Conservation (phyloP, 2,113 vertebrate genomes). For the Amphilophus citrinellus region DNA sequence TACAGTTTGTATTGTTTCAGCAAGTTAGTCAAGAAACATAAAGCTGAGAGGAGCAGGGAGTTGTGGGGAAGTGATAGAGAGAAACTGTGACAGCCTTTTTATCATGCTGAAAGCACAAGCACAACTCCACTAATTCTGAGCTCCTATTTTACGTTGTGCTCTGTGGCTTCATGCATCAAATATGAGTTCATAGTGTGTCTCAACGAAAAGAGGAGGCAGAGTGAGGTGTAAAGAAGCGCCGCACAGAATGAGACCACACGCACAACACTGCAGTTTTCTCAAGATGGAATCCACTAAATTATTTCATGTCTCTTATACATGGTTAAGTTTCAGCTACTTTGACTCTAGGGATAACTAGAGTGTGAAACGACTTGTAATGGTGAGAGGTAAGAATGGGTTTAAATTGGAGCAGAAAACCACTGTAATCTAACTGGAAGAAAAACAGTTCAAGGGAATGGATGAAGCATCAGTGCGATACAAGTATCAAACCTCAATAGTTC, state of each 20-base stretch:
- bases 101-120: constrained; percentile 37
- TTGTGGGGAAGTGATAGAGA: constrained; percentile 17
- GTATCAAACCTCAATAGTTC: constrained; percentile 2
- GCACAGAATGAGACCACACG: not conserved
- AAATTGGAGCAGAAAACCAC: not conserved
- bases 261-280: not conserved
- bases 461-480: not conserved
- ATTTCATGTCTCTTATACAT: not conserved
- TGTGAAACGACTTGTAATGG: not conserved
- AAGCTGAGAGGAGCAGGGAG: not conserved
- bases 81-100: constrained; percentile 38
- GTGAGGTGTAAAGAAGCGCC: constrained; percentile 4
- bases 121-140: not conserved
- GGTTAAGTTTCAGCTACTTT: not conserved
- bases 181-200: constrained; percentile 19
- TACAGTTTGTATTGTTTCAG: not conserved
- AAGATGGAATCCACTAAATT: not conserved
- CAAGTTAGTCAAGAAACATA: constrained; percentile 2
- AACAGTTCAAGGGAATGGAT: not conserved
- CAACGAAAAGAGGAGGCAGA: not conserved
- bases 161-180: constrained; percentile 49
- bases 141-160: constrained; percentile 19
- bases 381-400: constrained; percentile 6
- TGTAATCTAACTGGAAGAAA: not conserved
- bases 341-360: not conserved